Evolutionary conservation across 1,140 invertebrate species (phyloP).

Genomic region (Platyura marginata): DNA sequence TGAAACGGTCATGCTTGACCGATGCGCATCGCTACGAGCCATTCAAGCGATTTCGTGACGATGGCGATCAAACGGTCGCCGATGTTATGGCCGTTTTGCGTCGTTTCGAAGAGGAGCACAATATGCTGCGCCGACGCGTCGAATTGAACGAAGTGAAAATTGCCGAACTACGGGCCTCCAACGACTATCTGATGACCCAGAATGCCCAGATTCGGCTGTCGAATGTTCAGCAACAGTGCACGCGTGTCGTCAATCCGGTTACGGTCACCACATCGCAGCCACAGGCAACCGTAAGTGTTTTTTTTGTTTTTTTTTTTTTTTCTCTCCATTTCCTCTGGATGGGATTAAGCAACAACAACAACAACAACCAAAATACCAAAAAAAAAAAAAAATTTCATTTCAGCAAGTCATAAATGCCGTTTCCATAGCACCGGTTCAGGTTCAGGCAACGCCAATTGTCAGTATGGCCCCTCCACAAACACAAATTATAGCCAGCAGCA

Average conservation of each 20-base stretch:
- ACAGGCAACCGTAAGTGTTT: slow-evolving; percentile 17
- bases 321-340: too few species aligned
- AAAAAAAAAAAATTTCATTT: too few species aligned
- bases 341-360: too few species aligned
- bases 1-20: neutral
- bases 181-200: slow-evolving; percentile 64
- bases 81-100: slow-evolving; percentile 3
- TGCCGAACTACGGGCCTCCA: slow-evolving; percentile 53
- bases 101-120: slow-evolving; percentile 6
- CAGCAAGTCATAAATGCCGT: slow-evolving; percentile 32
- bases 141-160: slow-evolving; percentile 12
- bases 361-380: too few species aligned
- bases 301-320: too few species aligned
- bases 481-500: slow-evolving; percentile 22
- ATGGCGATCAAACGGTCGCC: neutral
- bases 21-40: neutral
- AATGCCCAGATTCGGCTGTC: slow-evolving; percentile 55
- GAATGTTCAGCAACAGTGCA: slow-evolving; percentile 29
- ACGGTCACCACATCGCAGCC: slow-evolving; percentile 31
- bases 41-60: neutral
- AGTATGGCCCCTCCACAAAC: slow-evolving; percentile 26
- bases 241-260: slow-evolving; percentile 28
- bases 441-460: slow-evolving; percentile 35
- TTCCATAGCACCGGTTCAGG: slow-evolving; percentile 35
- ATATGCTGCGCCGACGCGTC: slow-evolving; percentile 4